Conservation (phyloP, 2,888 invertebrate species). For the Eupithecia abbreviata region DNA sequence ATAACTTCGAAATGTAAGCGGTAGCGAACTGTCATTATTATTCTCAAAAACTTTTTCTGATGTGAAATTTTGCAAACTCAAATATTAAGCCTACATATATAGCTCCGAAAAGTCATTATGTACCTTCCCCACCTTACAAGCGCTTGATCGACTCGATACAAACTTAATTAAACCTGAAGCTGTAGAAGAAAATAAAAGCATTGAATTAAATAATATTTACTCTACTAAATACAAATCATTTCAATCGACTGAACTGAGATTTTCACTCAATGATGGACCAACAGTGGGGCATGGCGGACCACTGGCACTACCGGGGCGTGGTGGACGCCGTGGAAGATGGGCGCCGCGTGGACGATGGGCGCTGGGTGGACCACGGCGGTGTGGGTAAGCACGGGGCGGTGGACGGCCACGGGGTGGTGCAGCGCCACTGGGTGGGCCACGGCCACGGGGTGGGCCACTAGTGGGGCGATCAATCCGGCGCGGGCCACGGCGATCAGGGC, state of each 20-base stretch:
- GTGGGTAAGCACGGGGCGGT: conserved; percentile 55
- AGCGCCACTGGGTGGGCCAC: conserved; percentile 65
- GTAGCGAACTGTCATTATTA: too few species aligned
- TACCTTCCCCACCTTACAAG: too few species aligned
- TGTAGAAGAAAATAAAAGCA: neutral
- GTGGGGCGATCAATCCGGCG: conserved; percentile 69
- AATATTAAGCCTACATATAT: too few species aligned
- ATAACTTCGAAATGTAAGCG: too few species aligned
- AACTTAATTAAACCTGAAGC: too few species aligned
- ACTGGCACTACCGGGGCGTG: conserved; percentile 54
- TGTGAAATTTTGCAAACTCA: too few species aligned
- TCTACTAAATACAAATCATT: conserved; percentile 27
- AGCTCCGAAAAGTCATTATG: too few species aligned
- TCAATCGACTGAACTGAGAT: conserved; percentile 17
- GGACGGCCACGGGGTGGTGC: conserved; percentile 58
- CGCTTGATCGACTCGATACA: too few species aligned
- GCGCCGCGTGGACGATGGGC: conserved; percentile 55
- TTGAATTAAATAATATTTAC: conserved; percentile 24
- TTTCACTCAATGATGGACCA: conserved; percentile 64
- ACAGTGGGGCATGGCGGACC: conserved; percentile 53
- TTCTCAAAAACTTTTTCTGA: too few species aligned
- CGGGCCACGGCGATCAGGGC: conserved; percentile 72
- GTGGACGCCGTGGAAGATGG: conserved; percentile 44
- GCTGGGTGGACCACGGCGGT: conserved; percentile 59
- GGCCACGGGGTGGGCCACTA: conserved; percentile 65